phyloP scores from a whole-genome alignment of 2,797 vertebrate genomes.

The Acipenser transmontanus region DNA sequence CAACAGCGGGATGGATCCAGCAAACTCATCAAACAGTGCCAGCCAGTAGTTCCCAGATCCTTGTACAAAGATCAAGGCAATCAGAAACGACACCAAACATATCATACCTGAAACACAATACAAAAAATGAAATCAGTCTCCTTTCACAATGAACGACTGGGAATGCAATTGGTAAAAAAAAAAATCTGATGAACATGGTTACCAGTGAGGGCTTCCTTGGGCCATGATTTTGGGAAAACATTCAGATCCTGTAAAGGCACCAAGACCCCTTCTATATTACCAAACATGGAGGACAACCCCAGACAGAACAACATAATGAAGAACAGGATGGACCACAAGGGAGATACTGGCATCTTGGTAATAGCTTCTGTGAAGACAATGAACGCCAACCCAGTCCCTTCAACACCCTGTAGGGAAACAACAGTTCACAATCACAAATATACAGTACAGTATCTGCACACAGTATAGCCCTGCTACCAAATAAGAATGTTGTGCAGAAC shows the following conservation, averaged over 20 bases:
- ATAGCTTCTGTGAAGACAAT: conserved; percentile 96
- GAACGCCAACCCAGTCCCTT: conserved; percentile 90
- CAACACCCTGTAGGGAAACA: conserved; percentile 67
- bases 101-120: conserved; percentile 58
- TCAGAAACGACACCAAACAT: conserved; percentile 57
- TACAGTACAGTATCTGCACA: neutral
- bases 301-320: conserved; percentile 95
- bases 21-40: conserved; percentile 78
- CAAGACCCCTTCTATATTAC: conserved; percentile 79
- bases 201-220: conserved; percentile 83
- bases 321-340: conserved; percentile 86
- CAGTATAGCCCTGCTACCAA: too few species aligned
- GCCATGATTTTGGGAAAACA: conserved; percentile 61
- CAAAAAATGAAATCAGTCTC: too few species aligned
- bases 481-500: too few species aligned
- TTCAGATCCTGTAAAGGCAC: conserved; percentile 80
- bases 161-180: too few species aligned
- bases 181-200: conserved; percentile 11
- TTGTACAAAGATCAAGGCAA: conserved; percentile 78
- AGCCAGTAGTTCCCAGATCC: conserved; percentile 90
- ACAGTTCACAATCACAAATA: neutral
- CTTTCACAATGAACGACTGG: too few species aligned
- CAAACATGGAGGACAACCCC: conserved; percentile 93
- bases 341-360: conserved; percentile 85
- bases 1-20: conserved; percentile 85